phyloP scores from a whole-genome alignment of 2,888 invertebrate species.

The Drosophila meridionalis region DNA sequence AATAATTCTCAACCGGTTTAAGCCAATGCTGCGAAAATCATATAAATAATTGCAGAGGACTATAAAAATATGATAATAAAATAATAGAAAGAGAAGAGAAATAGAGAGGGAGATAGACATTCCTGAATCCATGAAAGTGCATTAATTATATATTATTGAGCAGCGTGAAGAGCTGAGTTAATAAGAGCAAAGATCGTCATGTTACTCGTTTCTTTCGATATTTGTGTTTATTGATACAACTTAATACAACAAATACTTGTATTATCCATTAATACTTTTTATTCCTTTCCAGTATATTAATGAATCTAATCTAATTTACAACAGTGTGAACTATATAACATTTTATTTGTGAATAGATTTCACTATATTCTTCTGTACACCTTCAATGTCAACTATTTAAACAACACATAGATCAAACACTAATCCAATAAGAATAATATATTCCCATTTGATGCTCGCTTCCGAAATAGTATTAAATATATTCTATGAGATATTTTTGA shows the following conservation, averaged over 20 bases:
- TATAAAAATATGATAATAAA: not conserved
- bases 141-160: no score
- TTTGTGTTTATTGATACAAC: no score
- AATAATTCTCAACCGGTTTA: slow-evolving; percentile 48
- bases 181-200: no score
- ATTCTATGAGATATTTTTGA: not conserved
- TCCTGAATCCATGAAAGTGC: not conserved
- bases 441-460: not conserved
- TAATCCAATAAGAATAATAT: not conserved
- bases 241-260: no score
- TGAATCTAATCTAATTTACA: no score
- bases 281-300: no score
- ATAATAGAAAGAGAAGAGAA: not conserved
- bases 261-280: not conserved
- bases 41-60: slow-evolving; percentile 3
- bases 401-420: not conserved
- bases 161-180: no score
- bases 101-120: not conserved
- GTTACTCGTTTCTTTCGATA: no score
- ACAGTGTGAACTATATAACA: no score
- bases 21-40: not conserved
- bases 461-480: not conserved
- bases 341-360: no score
- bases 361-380: no score
- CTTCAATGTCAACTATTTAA: no score